Evolutionary conservation across 2,797 vertebrate genomes (phyloP).

Genomic region (Fundulus diaphanus): DNA sequence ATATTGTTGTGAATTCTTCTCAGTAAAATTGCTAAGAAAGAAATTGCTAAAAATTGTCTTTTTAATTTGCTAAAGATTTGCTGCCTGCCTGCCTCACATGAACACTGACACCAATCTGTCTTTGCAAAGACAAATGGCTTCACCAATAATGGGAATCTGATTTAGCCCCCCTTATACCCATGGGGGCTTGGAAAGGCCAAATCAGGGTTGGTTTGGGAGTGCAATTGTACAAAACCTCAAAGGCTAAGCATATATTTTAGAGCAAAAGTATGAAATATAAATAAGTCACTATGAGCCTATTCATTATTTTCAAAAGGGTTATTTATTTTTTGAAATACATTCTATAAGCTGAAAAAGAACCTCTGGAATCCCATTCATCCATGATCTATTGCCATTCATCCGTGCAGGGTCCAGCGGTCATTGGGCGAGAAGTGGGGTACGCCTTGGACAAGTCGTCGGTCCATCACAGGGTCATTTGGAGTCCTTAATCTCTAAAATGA

Average conservation of each 20-base stretch:
- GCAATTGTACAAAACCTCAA: neutral
- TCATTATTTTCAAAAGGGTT: neutral
- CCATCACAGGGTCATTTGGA: no score
- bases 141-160: slow-evolving; percentile 49
- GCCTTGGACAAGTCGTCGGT: no score
- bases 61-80: slow-evolving; percentile 3
- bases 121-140: slow-evolving; percentile 47
- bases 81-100: slow-evolving; percentile 9
- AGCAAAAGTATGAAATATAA: neutral
- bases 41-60: no score
- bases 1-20: neutral
- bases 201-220: neutral
- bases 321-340: neutral
- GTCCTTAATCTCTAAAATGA: neutral
- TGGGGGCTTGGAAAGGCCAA: slow-evolving; percentile 18
- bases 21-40: neutral
- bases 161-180: slow-evolving; percentile 24
- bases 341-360: neutral
- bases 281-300: neutral
- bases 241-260: neutral
- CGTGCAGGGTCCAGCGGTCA: no score
- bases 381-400: no score
- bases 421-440: no score
- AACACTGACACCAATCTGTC: slow-evolving; percentile 31
- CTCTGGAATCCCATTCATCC: no score